phyloP scores from a whole-genome alignment of 2,888 invertebrate genomes.

The Diachrysia chrysitis region DNA sequence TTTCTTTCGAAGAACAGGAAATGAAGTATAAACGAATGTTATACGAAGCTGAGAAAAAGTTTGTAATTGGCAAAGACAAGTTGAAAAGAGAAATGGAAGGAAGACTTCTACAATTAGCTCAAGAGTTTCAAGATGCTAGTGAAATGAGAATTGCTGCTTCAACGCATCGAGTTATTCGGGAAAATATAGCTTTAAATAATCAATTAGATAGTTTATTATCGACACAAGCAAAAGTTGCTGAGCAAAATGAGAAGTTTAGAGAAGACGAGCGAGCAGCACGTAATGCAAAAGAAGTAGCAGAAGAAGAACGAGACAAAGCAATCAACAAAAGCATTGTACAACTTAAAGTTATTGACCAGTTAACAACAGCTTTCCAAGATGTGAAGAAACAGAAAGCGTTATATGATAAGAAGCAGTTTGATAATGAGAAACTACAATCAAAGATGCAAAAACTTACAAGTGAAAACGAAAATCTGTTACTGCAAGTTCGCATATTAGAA shows the following conservation, averaged over 20 bases:
- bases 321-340: constrained; percentile 90
- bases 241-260: constrained; percentile 90
- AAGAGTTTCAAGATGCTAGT: constrained; percentile 95
- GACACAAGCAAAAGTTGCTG: constrained; percentile 90
- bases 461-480: constrained; percentile 81
- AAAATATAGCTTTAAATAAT: constrained; percentile 94
- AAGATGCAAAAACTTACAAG: constrained; percentile 78
- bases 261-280: constrained; percentile 88
- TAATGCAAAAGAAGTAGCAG: constrained; percentile 88
- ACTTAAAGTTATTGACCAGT: constrained; percentile 90
- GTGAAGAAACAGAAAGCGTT: constrained; percentile 84
- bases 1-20: constrained; percentile 93
- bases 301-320: constrained; percentile 91
- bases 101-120: constrained; percentile 93
- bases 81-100: constrained; percentile 96
- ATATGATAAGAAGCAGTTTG: constrained; percentile 78
- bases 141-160: constrained; percentile 96
- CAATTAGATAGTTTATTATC: constrained; percentile 92
- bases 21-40: constrained; percentile 93
- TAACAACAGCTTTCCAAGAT: constrained; percentile 89
- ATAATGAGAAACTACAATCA: constrained; percentile 76
- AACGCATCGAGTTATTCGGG: constrained; percentile 95
- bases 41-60: constrained; percentile 93
- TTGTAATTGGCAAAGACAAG: constrained; percentile 94
- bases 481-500: constrained; percentile 86